phyloP scores from a whole-genome alignment of 1,140 invertebrate genomes.

The Dendroctonus valens region DNA sequence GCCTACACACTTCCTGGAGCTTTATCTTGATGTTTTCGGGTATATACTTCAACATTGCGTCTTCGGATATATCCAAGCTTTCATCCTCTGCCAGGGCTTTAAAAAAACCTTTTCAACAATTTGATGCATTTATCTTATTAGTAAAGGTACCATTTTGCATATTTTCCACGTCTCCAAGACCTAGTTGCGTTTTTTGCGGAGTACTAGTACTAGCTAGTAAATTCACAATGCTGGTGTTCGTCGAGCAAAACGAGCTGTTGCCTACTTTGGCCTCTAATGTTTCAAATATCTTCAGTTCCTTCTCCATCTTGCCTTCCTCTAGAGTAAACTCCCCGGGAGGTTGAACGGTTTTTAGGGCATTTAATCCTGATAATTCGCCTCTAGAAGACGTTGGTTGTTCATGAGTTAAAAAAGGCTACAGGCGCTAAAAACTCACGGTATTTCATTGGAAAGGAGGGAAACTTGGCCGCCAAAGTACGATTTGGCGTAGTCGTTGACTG shows the following conservation, averaged over 20 bases:
- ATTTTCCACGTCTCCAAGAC: too few species aligned
- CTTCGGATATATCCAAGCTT: constrained; percentile 4
- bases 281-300: constrained; percentile 63
- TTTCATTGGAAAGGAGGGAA: constrained; percentile 18
- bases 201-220: constrained; percentile 45
- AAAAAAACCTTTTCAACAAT: neutral
- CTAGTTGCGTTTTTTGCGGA: constrained; percentile 34
- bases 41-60: constrained; percentile 15
- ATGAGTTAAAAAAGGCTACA: neutral
- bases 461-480: constrained; percentile 1
- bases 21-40: constrained; percentile 23
- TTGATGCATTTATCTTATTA: neutral
- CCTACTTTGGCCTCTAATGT: constrained; percentile 66
- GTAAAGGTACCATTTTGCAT: neutral
- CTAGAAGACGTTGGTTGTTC: neutral
- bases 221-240: constrained; percentile 53
- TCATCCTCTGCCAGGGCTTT: neutral
- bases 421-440: constrained; percentile 22
- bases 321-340: constrained; percentile 7
- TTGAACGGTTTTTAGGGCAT: neutral
- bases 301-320: constrained; percentile 33
- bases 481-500: constrained; percentile 11
- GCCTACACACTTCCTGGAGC: constrained; percentile 26
- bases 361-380: neutral
- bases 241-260: constrained; percentile 69